Evolutionary conservation across 2,888 invertebrate species (phyloP), one percentile per base, ranked within the genome.

Genomic region (Hypselothyrea guttata): DNA sequence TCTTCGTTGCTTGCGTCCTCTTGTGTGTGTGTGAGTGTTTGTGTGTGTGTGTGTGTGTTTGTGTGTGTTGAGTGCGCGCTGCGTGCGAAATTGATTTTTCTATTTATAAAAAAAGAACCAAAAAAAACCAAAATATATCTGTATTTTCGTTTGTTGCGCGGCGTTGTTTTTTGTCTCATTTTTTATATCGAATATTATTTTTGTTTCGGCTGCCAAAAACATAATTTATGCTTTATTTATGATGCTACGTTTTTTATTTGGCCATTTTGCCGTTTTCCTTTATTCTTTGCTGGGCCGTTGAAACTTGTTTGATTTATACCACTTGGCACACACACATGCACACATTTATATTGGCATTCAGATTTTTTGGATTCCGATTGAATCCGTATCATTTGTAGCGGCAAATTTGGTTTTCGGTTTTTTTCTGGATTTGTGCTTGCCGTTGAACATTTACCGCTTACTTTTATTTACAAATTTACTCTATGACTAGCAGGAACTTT

Each of bases 41-140:
- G 49, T 38, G 34, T 58, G 40, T 55, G 18, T 13, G 28, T 34
- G 48, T 59, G 35, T 58, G 47, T 38, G 55, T 68, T 38, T 56
- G 45, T 66, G 74, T 52, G 75, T 52, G 54, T 59, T 61, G 69
- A 55, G 68, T 59, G 69, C 63, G 66, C 56, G 75, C 79, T 83
- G 84, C 84, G 84, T 82, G 84, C 84, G 79, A 82, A 82, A 82
- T 82, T 82, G 81, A 82, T 82, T 82, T 82, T 82, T 82, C 81
- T 82, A 82, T 82, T 82, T 82, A 82, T 82, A 82, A 82, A 82
- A 82, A 78, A 82, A 84, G 82, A 84, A 63, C 79, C 84, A 81
- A 79, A 81, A 78, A 82, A 84, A 84, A 84, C 65, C 79, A 81
- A 81, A 79, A 81, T 79, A 79, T 79, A 74, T 79, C 81, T 84